phyloP scores from a whole-genome alignment of 2,797 vertebrate genomes.

The Enteromius trimaculatus region DNA sequence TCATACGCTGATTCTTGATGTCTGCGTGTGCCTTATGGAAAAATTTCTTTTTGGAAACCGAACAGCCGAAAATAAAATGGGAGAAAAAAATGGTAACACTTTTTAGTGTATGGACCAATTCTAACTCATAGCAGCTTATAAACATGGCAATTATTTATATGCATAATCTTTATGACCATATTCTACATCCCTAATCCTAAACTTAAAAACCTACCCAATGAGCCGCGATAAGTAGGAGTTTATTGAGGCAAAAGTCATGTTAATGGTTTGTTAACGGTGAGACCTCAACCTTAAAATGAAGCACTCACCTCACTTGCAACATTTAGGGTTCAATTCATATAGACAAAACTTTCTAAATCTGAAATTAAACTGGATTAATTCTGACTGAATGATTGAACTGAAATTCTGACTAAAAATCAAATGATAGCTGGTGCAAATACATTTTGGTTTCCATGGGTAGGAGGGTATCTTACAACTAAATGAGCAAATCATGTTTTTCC shows the following conservation, averaged over 20 bases:
- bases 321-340: background rate
- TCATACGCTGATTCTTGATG: too few relatives aligned
- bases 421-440: background rate
- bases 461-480: background rate
- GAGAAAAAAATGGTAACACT: background rate
- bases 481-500: background rate
- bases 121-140: background rate
- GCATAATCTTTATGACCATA: too few relatives aligned
- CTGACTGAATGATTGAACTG: background rate
- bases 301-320: too few relatives aligned
- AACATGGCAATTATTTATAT: background rate
- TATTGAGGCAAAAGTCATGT: too few relatives aligned
- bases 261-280: too few relatives aligned
- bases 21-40: too few relatives aligned
- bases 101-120: background rate
- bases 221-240: too few relatives aligned
- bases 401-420: background rate
- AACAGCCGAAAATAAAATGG: too few relatives aligned
- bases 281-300: too few relatives aligned
- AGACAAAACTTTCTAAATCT: background rate
- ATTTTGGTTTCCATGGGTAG: background rate
- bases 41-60: too few relatives aligned
- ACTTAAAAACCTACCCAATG: too few relatives aligned
- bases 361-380: background rate
- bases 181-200: too few relatives aligned